These are phyloP conservation scores for Bombyx mandarina DNA, from an alignment of 1,140 invertebrate species.

Conservation along the genomic window DNA sequence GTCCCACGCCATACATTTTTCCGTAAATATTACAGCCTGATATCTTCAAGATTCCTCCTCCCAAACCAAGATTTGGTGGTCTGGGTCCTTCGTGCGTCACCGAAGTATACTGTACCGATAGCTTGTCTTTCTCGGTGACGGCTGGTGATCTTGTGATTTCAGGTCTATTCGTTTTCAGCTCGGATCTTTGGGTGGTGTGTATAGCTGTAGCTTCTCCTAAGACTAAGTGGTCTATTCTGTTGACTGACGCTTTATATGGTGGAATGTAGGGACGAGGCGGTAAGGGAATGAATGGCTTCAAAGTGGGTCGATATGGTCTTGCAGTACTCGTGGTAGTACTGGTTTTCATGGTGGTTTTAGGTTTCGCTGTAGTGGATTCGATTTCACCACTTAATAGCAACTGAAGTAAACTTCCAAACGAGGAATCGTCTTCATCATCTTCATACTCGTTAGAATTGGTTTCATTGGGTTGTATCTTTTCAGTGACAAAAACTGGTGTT, in stretches of 20 bases:
- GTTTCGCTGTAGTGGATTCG: constrained; percentile 28
- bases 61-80: constrained; percentile 27
- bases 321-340: constrained; percentile 17
- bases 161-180: constrained; percentile 9
- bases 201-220: constrained; percentile 57
- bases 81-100: constrained; percentile 12
- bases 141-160: constrained; percentile 12
- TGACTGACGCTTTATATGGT: constrained; percentile 31
- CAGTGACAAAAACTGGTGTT: constrained; percentile 8
- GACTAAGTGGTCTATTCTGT: constrained; percentile 56
- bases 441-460: constrained; percentile 31
- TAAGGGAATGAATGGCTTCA: constrained; percentile 30
- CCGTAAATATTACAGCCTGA: constrained; percentile 94
- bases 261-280: constrained; percentile 33
- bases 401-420: constrained; percentile 72
- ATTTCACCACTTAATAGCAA: constrained; percentile 68
- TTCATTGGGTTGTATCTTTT: constrained; percentile 17
- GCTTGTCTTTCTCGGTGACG: constrained; percentile 22
- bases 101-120: constrained; percentile 8
- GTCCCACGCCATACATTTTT: constrained; percentile 87
- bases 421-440: constrained; percentile 67
- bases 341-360: constrained; percentile 12
- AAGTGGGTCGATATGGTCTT: constrained; percentile 9
- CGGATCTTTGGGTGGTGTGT: constrained; percentile 17
- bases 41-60: constrained; percentile 78